These are phyloP conservation scores for Eristalinus aeneus DNA, from an alignment of 2,888 invertebrate species.

Conservation along the genomic window DNA sequence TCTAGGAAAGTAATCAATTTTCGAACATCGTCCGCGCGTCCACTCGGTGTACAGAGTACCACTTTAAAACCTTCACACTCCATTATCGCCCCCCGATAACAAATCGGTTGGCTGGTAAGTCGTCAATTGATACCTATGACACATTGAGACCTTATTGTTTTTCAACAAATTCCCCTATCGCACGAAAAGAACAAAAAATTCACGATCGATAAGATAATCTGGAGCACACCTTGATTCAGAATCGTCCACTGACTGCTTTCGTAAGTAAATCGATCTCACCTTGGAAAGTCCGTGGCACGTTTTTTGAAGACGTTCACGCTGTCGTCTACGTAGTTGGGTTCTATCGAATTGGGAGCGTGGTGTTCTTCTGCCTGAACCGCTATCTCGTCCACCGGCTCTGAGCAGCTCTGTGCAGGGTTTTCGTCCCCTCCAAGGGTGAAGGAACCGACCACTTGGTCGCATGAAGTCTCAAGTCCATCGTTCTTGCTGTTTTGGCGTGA, in stretches of 20 bases:
- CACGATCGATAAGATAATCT: neutral
- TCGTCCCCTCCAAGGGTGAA: neutral
- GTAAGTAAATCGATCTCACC: slow-evolving; percentile 72
- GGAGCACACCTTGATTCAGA: neutral
- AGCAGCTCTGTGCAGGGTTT: neutral
- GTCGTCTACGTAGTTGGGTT: neutral
- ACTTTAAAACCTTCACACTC: neutral
- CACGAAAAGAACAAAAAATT: neutral
- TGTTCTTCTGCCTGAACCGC: neutral
- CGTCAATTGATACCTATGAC: neutral
- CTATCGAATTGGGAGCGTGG: neutral
- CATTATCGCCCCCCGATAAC: neutral
- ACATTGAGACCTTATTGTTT: neutral
- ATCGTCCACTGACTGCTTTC: neutral
- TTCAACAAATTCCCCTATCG: neutral
- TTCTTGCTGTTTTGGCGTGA: slow-evolving; percentile 24
- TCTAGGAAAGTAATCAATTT: neutral
- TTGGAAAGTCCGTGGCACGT: slow-evolving; percentile 74
- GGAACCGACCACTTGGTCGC: neutral
- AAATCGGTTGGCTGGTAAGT: neutral
- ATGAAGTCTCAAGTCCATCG: slow-evolving; percentile 7
- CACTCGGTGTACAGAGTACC: neutral
- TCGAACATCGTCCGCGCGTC: neutral
- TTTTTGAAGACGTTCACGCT: slow-evolving; percentile 2
- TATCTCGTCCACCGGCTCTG: neutral